Conservation (phyloP, 2,113 vertebrate genomes). For the Rhea pennata region DNA sequence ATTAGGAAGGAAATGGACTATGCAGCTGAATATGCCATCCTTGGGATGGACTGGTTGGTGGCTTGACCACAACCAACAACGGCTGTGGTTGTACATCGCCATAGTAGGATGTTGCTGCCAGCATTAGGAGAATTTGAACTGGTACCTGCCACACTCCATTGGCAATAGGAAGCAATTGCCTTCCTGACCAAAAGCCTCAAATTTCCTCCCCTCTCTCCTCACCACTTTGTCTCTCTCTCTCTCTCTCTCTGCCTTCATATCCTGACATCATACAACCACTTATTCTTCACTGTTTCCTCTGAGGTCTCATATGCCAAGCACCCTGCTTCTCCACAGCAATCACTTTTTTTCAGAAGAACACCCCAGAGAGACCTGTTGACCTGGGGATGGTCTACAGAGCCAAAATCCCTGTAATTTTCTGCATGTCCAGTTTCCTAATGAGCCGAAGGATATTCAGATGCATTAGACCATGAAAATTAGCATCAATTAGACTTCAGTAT, state of each 20-base stretch:
- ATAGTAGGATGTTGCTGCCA: not conserved
- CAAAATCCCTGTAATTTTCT: not conserved
- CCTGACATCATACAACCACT: not conserved
- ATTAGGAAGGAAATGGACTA: not conserved
- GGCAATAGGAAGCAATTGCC: not conserved
- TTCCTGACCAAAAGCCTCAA: not conserved
- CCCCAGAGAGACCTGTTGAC: not conserved
- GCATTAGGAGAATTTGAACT: not conserved
- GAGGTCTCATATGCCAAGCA: not conserved
- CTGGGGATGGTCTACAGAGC: not conserved
- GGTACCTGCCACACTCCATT: not conserved
- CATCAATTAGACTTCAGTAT: not conserved
- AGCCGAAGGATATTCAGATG: not conserved
- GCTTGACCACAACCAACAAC: not conserved
- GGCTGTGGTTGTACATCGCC: not conserved
- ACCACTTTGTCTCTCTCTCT: not conserved
- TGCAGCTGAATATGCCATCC: not conserved
- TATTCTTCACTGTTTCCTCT: not conserved
- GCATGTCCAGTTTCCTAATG: not conserved
- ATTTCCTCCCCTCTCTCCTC: not conserved
- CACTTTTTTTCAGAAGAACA: not conserved
- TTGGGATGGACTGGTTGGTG: not conserved
- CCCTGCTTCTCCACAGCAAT: not conserved
- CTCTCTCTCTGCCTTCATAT: not conserved
- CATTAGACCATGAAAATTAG: not conserved